Evolutionary conservation across 1,140 invertebrate species (phyloP), one percentile per base, ranked within the genome.

Genomic region (Probaryconus sp.): DNA sequence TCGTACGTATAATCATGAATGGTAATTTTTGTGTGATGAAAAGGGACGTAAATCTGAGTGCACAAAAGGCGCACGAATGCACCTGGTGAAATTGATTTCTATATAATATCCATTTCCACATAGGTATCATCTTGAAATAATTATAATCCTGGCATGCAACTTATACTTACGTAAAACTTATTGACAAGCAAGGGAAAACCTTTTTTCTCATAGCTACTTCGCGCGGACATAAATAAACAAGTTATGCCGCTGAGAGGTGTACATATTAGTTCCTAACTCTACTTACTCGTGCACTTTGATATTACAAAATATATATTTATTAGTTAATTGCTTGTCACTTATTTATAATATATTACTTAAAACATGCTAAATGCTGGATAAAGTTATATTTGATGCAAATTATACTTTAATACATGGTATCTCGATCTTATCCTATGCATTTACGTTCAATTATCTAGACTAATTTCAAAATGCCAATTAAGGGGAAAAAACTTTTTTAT

Each of bases 291-390:
- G 11, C 61, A 55, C 38, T 37, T 65, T 26, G 28, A 30, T 17
- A 26, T 58, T 50, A 56, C 35, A 56, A 56, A 50, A 58, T 67
- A 11, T 58, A 30, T 56, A 50, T 67, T 67, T 58, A 67, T 67
- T 67, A 67, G 63, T 56, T 65, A 55, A 65, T 65, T 65, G 47
- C 61, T 65, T 65, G 61, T 65, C 61, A 64, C 60, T 64, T 53
- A 45, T 43, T 33, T 31, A 35, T 64, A 53, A 64, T 53, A 48
- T 53, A 64, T 48, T 61, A 45, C 58, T 20, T 50, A 61, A 50
- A 61, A 42, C 7, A 7, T 24, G 3, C 7, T 3, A 24, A 24
- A 24, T 24, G 7, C 3, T 4, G 21, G 21, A 7, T 7, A 24
- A 24, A 24, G 3, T 3, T 24, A 7, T 24, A 24, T 24, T 24